Evolutionary conservation across 2,113 vertebrate genomes (phyloP), one percentile per base, ranked within the genome.

Genomic region (Crotalus viridis): DNA sequence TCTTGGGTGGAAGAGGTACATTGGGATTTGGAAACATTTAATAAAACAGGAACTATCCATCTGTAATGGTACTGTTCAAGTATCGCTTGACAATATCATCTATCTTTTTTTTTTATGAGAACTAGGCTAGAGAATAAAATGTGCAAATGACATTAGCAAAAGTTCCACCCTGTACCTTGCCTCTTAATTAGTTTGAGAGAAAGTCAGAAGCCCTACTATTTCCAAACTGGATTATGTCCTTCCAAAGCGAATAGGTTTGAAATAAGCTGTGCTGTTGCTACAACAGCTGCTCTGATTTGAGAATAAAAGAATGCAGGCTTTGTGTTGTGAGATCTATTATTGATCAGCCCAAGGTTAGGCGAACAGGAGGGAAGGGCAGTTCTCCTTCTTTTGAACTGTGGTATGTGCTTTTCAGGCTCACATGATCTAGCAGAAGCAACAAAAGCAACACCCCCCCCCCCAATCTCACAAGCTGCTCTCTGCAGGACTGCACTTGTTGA

Each of bases 211-310:
- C 95, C 94, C 94, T 92, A 97, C 95, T 96, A 97, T 97, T 98
- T 98, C 96, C 97, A 97, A 97, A 97, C 96, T 95, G 98, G 97
- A 97, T 97, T 98, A 97, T 97, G 96, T 97, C 97, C 97, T 97
- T 97, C 97, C 98, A 97, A 97, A 98, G 97, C 96, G 96, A 97
- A 97, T 96, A 97, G 96, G 97, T 98, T 98, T 98, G 97, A 98
- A 98, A 97, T 95, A 97, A 97, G 92, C 96, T 95, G 97, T 94
- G 97, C 95, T 97, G 94, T 94, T 95, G 96, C 97, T 96, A 97
- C 97, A 94, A 97, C 98, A 98, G 98, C 98, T 99, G 98, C 97
- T 98, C 97, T 95, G 96, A 98, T 98, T 95, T 97, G 96, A 98
- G 98, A 98, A 98, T 98, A 98, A 98, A 98, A 98, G 98, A 98